Evolutionary conservation across 2,888 invertebrate species (phyloP).

Genomic region (Cotesia congregata): DNA sequence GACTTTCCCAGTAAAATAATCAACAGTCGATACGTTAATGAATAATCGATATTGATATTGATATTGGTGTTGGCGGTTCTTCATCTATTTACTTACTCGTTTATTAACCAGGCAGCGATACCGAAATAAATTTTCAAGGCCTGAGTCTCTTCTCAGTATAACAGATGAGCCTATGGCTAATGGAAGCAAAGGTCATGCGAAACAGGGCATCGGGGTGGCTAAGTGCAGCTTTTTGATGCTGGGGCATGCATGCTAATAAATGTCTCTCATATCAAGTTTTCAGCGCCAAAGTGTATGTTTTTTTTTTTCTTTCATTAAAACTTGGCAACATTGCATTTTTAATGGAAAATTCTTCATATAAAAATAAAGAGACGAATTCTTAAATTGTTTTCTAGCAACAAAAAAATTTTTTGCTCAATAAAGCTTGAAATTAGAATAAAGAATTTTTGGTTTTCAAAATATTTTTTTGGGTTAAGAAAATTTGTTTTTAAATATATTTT

Average conservation of each 20-base stretch:
- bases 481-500: too few relatives aligned
- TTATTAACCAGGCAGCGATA: not conserved
- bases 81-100: not conserved
- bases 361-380: too few relatives aligned
- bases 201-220: conserved; percentile 49
- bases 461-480: too few relatives aligned
- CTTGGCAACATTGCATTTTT: too few relatives aligned
- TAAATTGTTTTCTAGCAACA: too few relatives aligned
- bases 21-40: not conserved
- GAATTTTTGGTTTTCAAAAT: too few relatives aligned
- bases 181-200: conserved; percentile 31
- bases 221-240: conserved; percentile 57
- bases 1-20: not conserved
- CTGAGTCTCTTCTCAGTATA: not conserved
- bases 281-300: too few relatives aligned
- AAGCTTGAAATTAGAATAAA: too few relatives aligned
- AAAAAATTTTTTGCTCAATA: too few relatives aligned
- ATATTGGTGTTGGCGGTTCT: not conserved
- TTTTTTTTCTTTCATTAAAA: too few relatives aligned
- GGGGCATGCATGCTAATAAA: conserved; percentile 67
- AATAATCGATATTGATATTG: not conserved
- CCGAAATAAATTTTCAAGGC: conserved; percentile 11
- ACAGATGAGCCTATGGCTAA: conserved; percentile 20
- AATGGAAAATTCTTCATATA: too few relatives aligned
- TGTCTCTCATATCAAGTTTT: conserved; percentile 46